These are phyloP conservation scores for Neodontobutis hainanensis DNA, from an alignment of 2,113 vertebrate genomes.

Conservation along the genomic window DNA sequence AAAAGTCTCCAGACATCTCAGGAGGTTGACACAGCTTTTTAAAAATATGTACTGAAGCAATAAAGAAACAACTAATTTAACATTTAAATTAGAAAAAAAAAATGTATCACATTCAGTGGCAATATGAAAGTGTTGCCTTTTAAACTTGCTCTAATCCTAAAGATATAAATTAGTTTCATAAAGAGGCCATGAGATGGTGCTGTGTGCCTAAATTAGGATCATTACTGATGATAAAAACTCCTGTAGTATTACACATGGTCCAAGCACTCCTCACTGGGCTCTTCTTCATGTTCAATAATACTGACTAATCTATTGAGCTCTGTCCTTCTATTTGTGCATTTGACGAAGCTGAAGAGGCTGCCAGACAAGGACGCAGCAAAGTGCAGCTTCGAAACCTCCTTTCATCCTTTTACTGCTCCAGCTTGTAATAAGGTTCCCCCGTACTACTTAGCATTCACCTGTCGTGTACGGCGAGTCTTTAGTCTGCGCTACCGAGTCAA, in stretches of 20 bases:
- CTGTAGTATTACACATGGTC: not conserved
- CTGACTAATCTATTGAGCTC: not conserved
- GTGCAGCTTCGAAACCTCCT: slow-evolving; percentile 13
- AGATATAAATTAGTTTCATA: slow-evolving; percentile 52
- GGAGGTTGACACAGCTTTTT: not conserved
- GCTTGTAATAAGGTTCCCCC: slow-evolving; percentile 42
- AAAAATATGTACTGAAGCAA: not conserved
- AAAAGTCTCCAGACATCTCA: slow-evolving; percentile 2
- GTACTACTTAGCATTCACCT: slow-evolving; percentile 62
- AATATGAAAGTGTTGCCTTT: not conserved
- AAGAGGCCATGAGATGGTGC: slow-evolving; percentile 77
- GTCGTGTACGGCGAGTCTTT: slow-evolving; percentile 56
- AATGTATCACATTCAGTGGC: not conserved
- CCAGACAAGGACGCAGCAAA: slow-evolving; percentile 12
- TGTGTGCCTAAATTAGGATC: slow-evolving; percentile 53
- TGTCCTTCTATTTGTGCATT: not conserved
- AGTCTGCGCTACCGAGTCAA: slow-evolving; percentile 41
- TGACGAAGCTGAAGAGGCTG: not conserved
- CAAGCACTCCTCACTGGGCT: slow-evolving; percentile 13
- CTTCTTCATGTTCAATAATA: not conserved
- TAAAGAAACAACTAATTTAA: not conserved
- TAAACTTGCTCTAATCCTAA: not conserved
- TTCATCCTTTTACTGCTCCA: slow-evolving; percentile 40
- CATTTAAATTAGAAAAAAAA: not conserved
- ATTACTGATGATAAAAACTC: slow-evolving; percentile 2